A percentile compares a stretch with the other conserved stretches of the same genome.
phyloP scores from a whole-genome alignment of 2,888 invertebrate species.

The Eupelmus urozonus region DNA sequence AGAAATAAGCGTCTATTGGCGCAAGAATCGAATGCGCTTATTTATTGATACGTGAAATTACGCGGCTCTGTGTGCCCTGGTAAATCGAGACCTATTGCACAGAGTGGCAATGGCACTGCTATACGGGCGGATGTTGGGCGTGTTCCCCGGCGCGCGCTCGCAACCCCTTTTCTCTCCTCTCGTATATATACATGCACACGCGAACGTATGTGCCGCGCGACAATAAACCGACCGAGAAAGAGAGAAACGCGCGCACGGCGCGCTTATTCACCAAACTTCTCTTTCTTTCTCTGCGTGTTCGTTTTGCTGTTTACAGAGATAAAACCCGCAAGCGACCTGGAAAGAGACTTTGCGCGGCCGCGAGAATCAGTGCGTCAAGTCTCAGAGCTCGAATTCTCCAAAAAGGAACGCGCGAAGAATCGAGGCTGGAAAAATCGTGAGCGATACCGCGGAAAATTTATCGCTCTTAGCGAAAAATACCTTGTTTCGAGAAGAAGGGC shows the following conservation, averaged over 20 bases:
- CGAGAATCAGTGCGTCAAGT: background rate
- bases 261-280: too few relatives aligned
- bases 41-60: conserved; percentile 53
- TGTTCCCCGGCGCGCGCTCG: conserved; percentile 24
- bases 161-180: conserved; percentile 52
- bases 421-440: background rate
- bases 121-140: conserved; percentile 44
- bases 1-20: conserved; percentile 22
- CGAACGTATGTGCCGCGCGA: background rate
- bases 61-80: conserved; percentile 8
- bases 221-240: conserved; percentile 6
- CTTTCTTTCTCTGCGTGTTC: too few relatives aligned
- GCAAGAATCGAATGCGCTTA: conserved; percentile 33
- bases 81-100: conserved; percentile 39
- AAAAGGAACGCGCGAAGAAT: too few relatives aligned
- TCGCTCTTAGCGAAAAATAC: background rate
- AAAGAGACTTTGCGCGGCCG: background rate
- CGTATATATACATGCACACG: background rate
- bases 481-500: background rate
- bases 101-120: background rate
- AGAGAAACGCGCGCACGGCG: conserved; percentile 1
- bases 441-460: conserved; percentile 10
- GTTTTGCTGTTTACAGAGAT: background rate
- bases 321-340: conserved; percentile 13
- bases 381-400: too few relatives aligned